These are phyloP conservation scores for Leptonema lineaticorne DNA, from an alignment of 1,140 invertebrate genomes.

Conservation along the genomic window DNA sequence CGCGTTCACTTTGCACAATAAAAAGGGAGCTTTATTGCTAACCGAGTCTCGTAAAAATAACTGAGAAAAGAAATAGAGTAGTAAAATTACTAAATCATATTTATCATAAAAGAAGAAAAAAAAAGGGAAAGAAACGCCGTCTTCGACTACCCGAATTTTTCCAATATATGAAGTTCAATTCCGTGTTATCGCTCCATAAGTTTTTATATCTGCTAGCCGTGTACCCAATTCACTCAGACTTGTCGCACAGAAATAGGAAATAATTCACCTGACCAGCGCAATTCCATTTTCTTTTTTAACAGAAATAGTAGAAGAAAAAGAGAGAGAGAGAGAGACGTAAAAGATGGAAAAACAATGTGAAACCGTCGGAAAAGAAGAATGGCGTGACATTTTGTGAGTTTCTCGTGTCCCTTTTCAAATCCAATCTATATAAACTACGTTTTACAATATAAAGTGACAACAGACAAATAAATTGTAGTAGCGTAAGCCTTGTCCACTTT, in stretches of 20 bases:
- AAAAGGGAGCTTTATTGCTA: neutral
- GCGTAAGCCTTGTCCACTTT: too few relatives aligned
- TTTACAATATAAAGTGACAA: too few relatives aligned
- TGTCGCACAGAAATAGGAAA: slow-evolving; percentile 3
- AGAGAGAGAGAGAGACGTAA: too few relatives aligned
- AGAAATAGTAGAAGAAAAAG: neutral
- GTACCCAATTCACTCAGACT: slow-evolving; percentile 16
- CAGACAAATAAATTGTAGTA: too few relatives aligned
- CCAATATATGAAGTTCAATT: slow-evolving; percentile 6
- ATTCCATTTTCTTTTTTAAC: neutral
- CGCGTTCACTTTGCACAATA: neutral
- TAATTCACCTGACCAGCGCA: slow-evolving; percentile 15
- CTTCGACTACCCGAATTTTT: neutral
- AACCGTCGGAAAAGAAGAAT: too few relatives aligned
- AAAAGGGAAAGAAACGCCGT: neutral
- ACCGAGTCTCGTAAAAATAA: neutral
- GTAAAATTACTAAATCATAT: slow-evolving; percentile 4
- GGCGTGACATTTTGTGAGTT: too few relatives aligned
- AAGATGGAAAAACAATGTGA: too few relatives aligned
- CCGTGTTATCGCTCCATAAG: slow-evolving; percentile 16
- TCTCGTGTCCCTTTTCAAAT: too few relatives aligned
- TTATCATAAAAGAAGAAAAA: too few relatives aligned
- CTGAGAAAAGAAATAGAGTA: neutral
- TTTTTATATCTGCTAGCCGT: neutral
- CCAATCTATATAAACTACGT: too few relatives aligned